Evolutionary conservation across 2,888 invertebrate species (phyloP), one percentile per base, ranked within the genome.

Genomic region (Philaethria dido): DNA sequence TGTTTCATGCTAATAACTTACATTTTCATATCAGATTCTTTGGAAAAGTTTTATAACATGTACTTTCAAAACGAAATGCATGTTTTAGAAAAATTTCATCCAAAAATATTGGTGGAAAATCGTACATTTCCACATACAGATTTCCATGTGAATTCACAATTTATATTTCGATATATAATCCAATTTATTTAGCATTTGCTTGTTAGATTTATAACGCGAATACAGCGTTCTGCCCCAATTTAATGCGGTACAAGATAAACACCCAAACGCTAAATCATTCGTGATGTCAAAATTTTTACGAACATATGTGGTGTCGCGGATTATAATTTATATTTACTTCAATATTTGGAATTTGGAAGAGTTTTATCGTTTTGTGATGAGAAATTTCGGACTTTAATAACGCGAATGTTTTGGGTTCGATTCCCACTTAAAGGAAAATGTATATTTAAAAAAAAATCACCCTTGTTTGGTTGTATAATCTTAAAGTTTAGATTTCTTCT

Each of bases 161-260:
- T 36, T 14, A 57, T 57, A 42, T 57, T 22, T 57, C 39, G 14
- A 57, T 39, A 42, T 25, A 57, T 57, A 42, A 42, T 42, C 25
- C 11, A 57, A 57, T 57, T 42, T 55, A 55, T 55, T 55, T 55
- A 36, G 20, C 33, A 55, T 55, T 20, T 20, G n/a, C 22, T 42
- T 57, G 22, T 57, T 57, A 57, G 22, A 57, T 57, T 57, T 57
- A 22, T 57, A 42, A 42, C 42, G 25, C 42, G 42, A 57, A 22
- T 25, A n/a, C 16, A 11, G 42, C 22, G 25, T n/a, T 57, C 25
- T n/a, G 16, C 25, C 16, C 22, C 42, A 16, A 42, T 57, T 57
- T 42, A 42, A 57, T 57, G n/a, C 25, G 42, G 57, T 42, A 39
- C 55, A 57, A 50, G 50, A 50, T 50, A 29, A 16, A 44, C 44